Evolutionary conservation across 2,888 invertebrate genomes (phyloP).

Genomic region (Isoperla grammatica): DNA sequence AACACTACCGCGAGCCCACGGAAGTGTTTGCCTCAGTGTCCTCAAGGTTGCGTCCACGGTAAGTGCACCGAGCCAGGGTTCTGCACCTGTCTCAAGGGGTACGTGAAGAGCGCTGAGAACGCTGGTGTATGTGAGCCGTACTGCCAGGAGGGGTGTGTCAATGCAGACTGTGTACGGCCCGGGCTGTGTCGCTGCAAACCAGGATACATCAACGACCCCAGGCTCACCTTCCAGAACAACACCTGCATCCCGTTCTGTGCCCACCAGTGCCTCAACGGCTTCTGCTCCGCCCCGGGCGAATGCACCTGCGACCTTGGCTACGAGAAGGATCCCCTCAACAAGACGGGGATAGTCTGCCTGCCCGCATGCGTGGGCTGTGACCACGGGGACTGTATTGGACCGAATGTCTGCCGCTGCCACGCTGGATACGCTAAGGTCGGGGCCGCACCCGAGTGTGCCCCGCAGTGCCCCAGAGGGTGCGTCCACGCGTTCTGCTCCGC

Average conservation of each 20-base stretch:
- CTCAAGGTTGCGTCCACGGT: slow-evolving; percentile 62
- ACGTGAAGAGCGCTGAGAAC: slow-evolving; percentile 27
- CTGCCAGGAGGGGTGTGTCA: slow-evolving; percentile 42
- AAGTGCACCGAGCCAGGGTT: slow-evolving; percentile 50
- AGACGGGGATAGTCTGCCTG: slow-evolving; percentile 24
- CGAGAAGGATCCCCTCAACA: slow-evolving; percentile 23
- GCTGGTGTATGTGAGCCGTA: slow-evolving; percentile 7
- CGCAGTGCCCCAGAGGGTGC: slow-evolving; percentile 43
- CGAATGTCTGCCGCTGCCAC: slow-evolving; percentile 20
- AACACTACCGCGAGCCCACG: slow-evolving; percentile 38
- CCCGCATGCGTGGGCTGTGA: slow-evolving; percentile 11
- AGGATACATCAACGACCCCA: slow-evolving; percentile 44
- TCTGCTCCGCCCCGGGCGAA: slow-evolving; percentile 42
- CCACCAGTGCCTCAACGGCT: slow-evolving; percentile 42
- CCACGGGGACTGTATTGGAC: slow-evolving; percentile 20
- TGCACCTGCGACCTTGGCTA: slow-evolving; percentile 43
- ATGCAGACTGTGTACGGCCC: slow-evolving; percentile 49
- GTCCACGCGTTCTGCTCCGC: slow-evolving; percentile 37
- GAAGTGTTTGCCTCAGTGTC: slow-evolving; percentile 58
- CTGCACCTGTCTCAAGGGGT: slow-evolving; percentile 41
- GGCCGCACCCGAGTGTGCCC: slow-evolving; percentile 41
- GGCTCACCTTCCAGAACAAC: slow-evolving; percentile 4
- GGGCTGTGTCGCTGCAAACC: slow-evolving; percentile 51
- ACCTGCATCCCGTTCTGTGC: slow-evolving; percentile 32
- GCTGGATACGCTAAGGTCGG: slow-evolving; percentile 4